Conservation (phyloP, 64 coral and sea anemone genomes). For the Pocillopora damicornis region DNA sequence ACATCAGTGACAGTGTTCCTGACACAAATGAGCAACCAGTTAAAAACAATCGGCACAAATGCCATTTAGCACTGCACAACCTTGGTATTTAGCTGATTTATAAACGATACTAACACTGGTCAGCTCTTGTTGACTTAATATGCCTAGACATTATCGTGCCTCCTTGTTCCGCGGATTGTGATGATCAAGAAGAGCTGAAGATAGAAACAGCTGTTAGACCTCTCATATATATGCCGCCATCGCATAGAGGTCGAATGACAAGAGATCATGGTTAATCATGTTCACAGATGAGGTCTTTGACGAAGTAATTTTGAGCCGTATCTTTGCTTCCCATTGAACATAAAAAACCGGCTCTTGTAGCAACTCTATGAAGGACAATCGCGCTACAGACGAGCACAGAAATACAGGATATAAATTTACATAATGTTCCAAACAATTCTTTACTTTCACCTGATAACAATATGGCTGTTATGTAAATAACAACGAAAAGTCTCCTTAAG, state of each 20-base stretch:
- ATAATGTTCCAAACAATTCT: conserved; percentile 9
- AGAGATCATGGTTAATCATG: not conserved
- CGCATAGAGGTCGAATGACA: not conserved
- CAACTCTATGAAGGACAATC: not conserved
- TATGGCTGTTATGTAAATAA: not conserved
- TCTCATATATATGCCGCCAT: not conserved
- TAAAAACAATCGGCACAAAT: too few species aligned
- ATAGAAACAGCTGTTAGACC: conserved; percentile 7
- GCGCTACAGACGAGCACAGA: not conserved
- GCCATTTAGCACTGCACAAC: too few species aligned
- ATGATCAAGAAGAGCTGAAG: not conserved
- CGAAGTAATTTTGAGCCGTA: not conserved
- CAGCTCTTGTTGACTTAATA: conserved; percentile 36
- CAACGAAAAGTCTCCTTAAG: not conserved
- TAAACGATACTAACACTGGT: conserved; percentile 15
- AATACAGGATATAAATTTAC: not conserved
- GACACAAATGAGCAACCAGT: too few species aligned
- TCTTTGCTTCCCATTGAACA: not conserved
- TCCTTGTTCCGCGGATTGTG: not conserved
- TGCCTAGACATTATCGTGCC: conserved; percentile 25
- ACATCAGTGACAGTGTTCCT: too few species aligned
- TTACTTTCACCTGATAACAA: not conserved
- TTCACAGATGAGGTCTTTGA: not conserved
- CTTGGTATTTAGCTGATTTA: too few species aligned
- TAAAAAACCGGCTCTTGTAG: not conserved